Conservation (phyloP, 2,113 vertebrate genomes). For the Thalassarche chlororhynchos region DNA sequence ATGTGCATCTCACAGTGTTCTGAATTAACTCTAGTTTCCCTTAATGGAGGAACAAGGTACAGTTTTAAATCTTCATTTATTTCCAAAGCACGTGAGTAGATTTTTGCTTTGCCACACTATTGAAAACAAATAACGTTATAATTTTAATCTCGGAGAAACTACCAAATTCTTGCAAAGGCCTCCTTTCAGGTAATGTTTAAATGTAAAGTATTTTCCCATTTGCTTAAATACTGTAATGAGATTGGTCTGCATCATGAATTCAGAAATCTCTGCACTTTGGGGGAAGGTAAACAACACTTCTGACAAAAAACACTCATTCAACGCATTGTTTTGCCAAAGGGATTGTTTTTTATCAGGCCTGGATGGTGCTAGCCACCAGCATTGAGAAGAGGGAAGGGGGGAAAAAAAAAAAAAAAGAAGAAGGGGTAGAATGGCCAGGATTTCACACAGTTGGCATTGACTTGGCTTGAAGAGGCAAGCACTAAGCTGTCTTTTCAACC, state of each 20-base stretch:
- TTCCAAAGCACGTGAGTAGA: neutral
- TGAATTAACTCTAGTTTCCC: neutral
- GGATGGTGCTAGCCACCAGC: constrained; percentile 84
- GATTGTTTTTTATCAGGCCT: constrained; percentile 79
- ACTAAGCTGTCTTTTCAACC: constrained; percentile 99
- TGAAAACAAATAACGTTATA: neutral
- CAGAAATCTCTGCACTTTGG: neutral
- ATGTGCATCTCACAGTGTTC: neutral
- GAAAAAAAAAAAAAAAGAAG: neutral
- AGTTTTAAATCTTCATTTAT: neutral
- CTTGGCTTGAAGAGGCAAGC: constrained; percentile 98
- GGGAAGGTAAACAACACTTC: constrained; percentile 73
- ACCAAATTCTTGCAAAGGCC: neutral
- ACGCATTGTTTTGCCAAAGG: constrained; percentile 83
- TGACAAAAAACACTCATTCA: constrained; percentile 77
- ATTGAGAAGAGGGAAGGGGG: constrained; percentile 36
- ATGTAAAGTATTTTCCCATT: neutral
- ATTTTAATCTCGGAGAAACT: neutral
- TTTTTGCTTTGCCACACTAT: neutral
- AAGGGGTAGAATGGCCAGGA: constrained; percentile 85
- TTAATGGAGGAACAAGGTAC: neutral
- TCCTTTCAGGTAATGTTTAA: neutral
- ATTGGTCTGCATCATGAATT: neutral
- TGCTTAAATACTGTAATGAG: neutral
- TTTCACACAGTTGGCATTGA: constrained; percentile 98